phyloP scores from a whole-genome alignment of 2,888 invertebrate genomes.

The Ormyrus thymus region DNA sequence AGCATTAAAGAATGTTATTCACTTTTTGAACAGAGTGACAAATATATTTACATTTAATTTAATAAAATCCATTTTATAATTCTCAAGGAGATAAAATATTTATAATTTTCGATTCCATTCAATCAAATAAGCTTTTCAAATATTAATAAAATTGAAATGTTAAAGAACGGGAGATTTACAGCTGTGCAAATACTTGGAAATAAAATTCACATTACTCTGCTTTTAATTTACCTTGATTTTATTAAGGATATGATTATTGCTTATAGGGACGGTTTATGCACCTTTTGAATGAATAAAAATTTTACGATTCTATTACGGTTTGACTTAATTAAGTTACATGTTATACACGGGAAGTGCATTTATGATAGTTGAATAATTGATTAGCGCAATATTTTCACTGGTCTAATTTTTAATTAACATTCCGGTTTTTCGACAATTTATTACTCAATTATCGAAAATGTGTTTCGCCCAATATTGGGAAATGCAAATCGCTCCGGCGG shows the following conservation, averaged over 20 bases:
- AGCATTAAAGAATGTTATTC: too few species aligned
- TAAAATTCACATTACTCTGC: not conserved
- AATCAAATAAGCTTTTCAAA: too few species aligned
- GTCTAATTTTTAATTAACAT: slow-evolving; percentile 12
- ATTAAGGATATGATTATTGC: not conserved
- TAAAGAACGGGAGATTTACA: too few species aligned
- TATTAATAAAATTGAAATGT: too few species aligned
- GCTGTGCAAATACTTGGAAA: too few species aligned
- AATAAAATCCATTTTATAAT: too few species aligned
- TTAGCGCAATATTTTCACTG: not conserved
- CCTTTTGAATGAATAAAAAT: slow-evolving; percentile 13
- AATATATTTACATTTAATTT: too few species aligned
- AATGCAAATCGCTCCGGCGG: too few species aligned
- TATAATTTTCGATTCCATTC: too few species aligned
- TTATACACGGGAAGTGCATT: not conserved
- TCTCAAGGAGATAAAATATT: not conserved
- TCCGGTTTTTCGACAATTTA: not conserved
- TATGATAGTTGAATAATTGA: not conserved
- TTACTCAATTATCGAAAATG: too few species aligned
- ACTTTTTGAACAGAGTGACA: too few species aligned
- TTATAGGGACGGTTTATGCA: not conserved
- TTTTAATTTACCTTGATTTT: slow-evolving; percentile 8
- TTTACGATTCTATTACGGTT: not conserved
- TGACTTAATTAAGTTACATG: slow-evolving; percentile 19
- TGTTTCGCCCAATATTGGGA: too few species aligned